Conservation (phyloP, 2,888 invertebrate genomes). For the Drosophila greeni region DNA sequence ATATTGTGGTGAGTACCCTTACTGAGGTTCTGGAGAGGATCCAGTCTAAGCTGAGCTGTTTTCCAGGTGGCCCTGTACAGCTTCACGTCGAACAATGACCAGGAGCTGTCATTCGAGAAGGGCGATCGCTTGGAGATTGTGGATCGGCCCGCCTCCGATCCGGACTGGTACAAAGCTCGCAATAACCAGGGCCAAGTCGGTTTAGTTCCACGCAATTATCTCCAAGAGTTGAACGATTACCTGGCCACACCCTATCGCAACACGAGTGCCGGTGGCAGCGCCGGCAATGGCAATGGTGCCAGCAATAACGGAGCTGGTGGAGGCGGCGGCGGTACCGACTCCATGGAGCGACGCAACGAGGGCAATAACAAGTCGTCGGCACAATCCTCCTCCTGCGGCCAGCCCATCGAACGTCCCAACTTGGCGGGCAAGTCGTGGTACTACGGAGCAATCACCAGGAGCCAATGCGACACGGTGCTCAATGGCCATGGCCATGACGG, state of each 20-base stretch:
- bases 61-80: constrained; percentile 91
- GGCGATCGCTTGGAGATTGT: constrained; percentile 97
- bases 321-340: constrained; percentile 79
- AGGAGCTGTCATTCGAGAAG: constrained; percentile 97
- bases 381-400: constrained; percentile 58
- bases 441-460: constrained; percentile 96
- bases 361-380: constrained; percentile 77
- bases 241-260: constrained; percentile 89
- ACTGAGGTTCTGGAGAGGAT: not conserved
- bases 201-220: constrained; percentile 96
- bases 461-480: constrained; percentile 96
- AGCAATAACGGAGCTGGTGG: constrained; percentile 67
- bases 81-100: constrained; percentile 95
- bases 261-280: constrained; percentile 70
- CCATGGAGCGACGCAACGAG: constrained; percentile 80
- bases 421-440: constrained; percentile 95
- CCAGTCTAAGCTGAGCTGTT: not conserved
- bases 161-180: constrained; percentile 97
- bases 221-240: constrained; percentile 94
- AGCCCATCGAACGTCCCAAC: constrained; percentile 83
- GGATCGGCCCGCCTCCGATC: constrained; percentile 97
- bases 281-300: constrained; percentile 72
- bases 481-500: constrained; percentile 98
- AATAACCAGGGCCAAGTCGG: constrained; percentile 96
- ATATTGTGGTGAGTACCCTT: constrained; percentile 86